Percentiles rank a stretch among this genome's conserved stretches.
Conservation (phyloP, 2,113 vertebrate genomes). For the Myocastor coypus region DNA sequence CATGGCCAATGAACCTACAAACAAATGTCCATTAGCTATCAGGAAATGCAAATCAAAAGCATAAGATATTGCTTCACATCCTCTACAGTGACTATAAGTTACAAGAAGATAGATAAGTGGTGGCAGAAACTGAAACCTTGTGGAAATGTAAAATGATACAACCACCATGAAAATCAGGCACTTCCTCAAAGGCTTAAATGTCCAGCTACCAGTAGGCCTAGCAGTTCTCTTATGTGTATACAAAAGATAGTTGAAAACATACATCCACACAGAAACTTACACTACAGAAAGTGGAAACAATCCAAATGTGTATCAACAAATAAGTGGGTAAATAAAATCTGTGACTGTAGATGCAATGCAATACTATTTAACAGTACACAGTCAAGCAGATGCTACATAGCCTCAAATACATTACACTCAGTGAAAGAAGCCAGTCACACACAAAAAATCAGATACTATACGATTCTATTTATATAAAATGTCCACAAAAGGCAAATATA, state of each 20-base stretch:
- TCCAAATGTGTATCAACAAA: not conserved
- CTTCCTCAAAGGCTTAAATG: not conserved
- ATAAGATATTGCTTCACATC: not conserved
- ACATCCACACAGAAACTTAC: not conserved
- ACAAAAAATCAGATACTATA: not conserved
- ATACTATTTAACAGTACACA: not conserved
- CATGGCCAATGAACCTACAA: not conserved
- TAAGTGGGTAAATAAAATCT: not conserved
- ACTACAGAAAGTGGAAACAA: not conserved
- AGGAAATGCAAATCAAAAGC: conserved; percentile 14
- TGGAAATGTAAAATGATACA: not conserved
- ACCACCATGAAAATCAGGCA: not conserved
- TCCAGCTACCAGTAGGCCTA: not conserved
- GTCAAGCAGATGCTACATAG: not conserved
- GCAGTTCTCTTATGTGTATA: not conserved
- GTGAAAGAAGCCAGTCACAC: not conserved
- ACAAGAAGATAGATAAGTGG: not conserved
- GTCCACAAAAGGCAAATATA: not conserved
- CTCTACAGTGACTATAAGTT: not conserved
- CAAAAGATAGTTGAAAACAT: not conserved
- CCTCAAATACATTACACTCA: not conserved
- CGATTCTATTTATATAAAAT: not conserved
- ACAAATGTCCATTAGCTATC: not conserved
- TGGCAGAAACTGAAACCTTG: not conserved
- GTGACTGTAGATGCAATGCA: not conserved